These are phyloP conservation scores for Azemiops feae DNA, from an alignment of 2,113 vertebrate genomes.

Conservation along the genomic window DNA sequence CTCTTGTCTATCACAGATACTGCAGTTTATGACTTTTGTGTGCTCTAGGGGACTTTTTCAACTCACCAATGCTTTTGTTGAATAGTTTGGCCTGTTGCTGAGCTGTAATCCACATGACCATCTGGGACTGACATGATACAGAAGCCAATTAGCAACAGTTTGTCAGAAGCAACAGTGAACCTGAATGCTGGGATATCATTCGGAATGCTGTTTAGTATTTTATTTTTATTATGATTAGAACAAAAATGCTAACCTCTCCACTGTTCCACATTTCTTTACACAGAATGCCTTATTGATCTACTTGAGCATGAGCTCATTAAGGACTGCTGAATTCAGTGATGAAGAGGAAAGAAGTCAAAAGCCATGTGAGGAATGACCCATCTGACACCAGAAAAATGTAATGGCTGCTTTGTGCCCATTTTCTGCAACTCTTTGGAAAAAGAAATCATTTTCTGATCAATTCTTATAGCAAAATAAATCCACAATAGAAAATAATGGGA, in stretches of 20 bases:
- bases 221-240: constrained; percentile 32
- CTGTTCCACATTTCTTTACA: constrained; percentile 45
- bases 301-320: constrained; percentile 51
- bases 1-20: background rate
- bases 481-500: background rate
- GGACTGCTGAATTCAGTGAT: constrained; percentile 20
- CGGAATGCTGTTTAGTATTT: background rate
- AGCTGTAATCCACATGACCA: background rate
- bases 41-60: background rate
- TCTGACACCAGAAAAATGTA: constrained; percentile 26
- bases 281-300: constrained; percentile 47
- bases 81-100: constrained; percentile 6
- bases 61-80: background rate
- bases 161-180: background rate
- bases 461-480: background rate
- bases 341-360: constrained; percentile 34
- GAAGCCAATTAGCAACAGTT: background rate
- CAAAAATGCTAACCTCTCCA: constrained; percentile 53
- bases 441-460: constrained; percentile 13
- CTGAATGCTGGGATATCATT: constrained; percentile 25
- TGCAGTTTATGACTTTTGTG: background rate
- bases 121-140: background rate
- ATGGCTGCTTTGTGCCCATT: background rate
- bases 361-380: constrained; percentile 17
- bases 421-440: background rate